Conservation (phyloP, 2,113 vertebrate genomes). For the Chaenogobius annularis region DNA sequence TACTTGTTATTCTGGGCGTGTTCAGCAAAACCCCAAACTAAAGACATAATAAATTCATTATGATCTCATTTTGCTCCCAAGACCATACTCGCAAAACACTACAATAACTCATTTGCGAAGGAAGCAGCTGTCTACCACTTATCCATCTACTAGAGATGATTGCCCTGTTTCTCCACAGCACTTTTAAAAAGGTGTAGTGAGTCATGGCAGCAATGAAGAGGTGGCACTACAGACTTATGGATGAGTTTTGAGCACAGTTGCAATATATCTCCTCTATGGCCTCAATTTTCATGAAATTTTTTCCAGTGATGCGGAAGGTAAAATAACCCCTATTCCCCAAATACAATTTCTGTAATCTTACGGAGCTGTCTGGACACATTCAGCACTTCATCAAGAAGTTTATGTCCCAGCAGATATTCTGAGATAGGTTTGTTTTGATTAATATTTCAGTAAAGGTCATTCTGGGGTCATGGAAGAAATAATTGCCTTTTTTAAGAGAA, state of each 20-base stretch:
- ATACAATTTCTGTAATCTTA: neutral
- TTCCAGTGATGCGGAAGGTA: neutral
- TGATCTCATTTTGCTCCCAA: neutral
- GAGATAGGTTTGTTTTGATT: neutral
- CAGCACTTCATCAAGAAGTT: neutral
- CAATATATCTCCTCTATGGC: neutral
- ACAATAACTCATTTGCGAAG: constrained; percentile 7
- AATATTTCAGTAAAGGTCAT: neutral
- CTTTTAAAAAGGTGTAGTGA: constrained; percentile 9
- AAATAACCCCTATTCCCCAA: constrained; percentile 1
- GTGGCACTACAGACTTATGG: constrained; percentile 10
- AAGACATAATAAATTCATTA: constrained; percentile 9
- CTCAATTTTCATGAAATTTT: constrained; percentile 4
- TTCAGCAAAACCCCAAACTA: constrained; percentile 1
- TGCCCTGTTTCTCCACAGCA: constrained; percentile 1
- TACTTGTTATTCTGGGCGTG: constrained; percentile 7
- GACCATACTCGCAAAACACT: neutral
- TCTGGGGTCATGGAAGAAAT: neutral
- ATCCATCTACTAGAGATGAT: constrained; percentile 11
- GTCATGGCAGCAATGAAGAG: constrained; percentile 3
- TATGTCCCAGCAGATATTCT: neutral
- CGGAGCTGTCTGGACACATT: neutral
- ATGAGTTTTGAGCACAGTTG: neutral
- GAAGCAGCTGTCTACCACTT: constrained; percentile 8
- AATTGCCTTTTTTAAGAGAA: neutral